A percentile compares a stretch with the other conserved stretches of the same genome.
Evolutionary conservation across 2,113 vertebrate genomes (phyloP).

Genomic region (Saimiri boliviensis): DNA sequence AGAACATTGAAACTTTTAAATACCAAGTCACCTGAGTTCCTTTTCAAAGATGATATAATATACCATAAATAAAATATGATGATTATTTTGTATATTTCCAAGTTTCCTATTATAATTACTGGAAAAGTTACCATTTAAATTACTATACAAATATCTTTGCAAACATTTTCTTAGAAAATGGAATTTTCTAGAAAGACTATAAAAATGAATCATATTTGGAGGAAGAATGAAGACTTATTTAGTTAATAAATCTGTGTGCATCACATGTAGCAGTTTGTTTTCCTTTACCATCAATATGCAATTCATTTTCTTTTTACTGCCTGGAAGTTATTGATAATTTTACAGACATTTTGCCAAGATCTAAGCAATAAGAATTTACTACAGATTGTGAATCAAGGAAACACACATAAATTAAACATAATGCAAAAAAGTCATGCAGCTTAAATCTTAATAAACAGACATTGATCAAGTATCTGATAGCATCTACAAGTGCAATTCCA

Average conservation of each 20-base stretch:
- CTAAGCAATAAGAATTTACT: conserved; percentile 52
- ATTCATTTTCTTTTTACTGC: conserved; percentile 9
- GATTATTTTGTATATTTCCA: not conserved
- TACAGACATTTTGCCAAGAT: conserved; percentile 51
- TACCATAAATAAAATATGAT: conserved; percentile 32
- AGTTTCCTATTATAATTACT: not conserved
- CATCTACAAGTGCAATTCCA: not conserved
- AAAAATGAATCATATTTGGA: not conserved
- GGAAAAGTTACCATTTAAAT: not conserved
- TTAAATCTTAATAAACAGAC: conserved; percentile 55
- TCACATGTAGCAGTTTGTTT: not conserved
- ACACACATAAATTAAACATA: conserved; percentile 47
- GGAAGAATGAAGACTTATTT: conserved; percentile 24
- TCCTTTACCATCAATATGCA: conserved; percentile 45
- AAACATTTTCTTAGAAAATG: not conserved
- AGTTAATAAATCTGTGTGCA: not conserved
- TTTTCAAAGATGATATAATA: conserved; percentile 21
- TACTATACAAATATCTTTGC: not conserved
- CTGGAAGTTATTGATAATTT: conserved; percentile 48
- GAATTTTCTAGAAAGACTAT: conserved; percentile 11
- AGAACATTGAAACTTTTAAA: conserved; percentile 22
- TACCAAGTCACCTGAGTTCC: not conserved
- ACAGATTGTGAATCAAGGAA: conserved; percentile 40
- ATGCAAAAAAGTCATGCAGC: not conserved
- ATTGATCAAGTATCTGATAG: not conserved